Conservation (phyloP, 64 coral and sea anemone genomes). For the Montipora efflorescens region DNA sequence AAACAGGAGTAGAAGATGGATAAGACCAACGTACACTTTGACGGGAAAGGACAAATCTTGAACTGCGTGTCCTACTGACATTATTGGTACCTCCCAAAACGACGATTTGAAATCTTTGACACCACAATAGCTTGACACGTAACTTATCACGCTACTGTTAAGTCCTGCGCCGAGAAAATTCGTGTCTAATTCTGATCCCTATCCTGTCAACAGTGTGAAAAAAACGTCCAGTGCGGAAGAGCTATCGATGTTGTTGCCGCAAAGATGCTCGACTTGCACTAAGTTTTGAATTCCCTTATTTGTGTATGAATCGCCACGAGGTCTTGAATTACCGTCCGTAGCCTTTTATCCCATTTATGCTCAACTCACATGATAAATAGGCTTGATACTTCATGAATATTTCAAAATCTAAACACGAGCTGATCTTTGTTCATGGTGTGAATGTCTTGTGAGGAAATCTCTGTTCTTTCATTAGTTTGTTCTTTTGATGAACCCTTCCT, state of each 20-base stretch:
- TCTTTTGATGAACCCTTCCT: background rate
- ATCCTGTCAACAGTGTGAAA: too few species aligned
- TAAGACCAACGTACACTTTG: slow-evolving; percentile 54
- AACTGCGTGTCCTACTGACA: background rate
- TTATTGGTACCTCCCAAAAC: background rate
- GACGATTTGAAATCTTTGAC: background rate
- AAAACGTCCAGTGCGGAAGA: too few species aligned
- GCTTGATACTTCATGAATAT: slow-evolving; percentile 32
- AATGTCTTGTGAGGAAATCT: background rate
- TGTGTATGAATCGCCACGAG: background rate
- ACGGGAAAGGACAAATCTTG: slow-evolving; percentile 55
- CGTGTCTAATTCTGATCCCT: background rate
- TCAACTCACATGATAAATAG: slow-evolving; percentile 7
- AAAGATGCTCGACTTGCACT: background rate
- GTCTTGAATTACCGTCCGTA: slow-evolving; percentile 15
- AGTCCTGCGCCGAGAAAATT: slow-evolving; percentile 15
- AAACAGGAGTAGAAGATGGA: slow-evolving; percentile 63
- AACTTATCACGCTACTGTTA: slow-evolving; percentile 5
- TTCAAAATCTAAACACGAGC: background rate
- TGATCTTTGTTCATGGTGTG: background rate
- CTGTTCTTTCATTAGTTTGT: background rate
- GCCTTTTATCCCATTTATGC: background rate
- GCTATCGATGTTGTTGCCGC: too few species aligned
- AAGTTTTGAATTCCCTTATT: background rate
- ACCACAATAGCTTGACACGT: background rate